Conservation (phyloP, 1,140 invertebrate species). For the Halictus rubicundus region DNA sequence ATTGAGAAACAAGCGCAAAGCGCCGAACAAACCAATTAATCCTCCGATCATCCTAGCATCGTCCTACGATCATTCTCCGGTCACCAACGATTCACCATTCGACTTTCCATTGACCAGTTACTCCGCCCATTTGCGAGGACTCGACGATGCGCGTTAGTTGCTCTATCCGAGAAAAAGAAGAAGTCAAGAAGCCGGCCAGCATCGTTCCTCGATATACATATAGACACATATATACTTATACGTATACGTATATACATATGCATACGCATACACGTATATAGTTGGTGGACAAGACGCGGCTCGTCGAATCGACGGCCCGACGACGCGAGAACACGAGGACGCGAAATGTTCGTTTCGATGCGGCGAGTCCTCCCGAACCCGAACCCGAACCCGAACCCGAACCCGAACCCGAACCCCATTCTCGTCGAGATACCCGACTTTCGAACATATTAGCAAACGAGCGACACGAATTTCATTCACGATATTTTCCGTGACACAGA, state of each 20-base stretch:
- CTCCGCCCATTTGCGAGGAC: constrained; percentile 72
- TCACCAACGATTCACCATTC: constrained; percentile 39
- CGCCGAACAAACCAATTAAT: constrained; percentile 73
- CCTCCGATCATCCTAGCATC: neutral
- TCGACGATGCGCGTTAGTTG: constrained; percentile 61
- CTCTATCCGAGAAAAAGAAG: constrained; percentile 44
- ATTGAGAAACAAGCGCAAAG: constrained; percentile 78
- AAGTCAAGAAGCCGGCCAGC: constrained; percentile 30
- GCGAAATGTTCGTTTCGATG: too few species aligned
- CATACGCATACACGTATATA: too few species aligned
- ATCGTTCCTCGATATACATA: neutral
- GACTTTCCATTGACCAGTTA: constrained; percentile 69
- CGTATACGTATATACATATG: neutral
- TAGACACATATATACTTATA: neutral
- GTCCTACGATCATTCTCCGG: neutral
- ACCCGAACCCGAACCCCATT: too few species aligned
- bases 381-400: too few species aligned
- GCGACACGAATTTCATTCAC: too few species aligned
- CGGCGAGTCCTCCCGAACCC: too few species aligned
- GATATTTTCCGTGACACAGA: too few species aligned
- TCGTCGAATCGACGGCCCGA: too few species aligned
- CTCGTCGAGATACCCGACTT: too few species aligned
- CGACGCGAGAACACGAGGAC: too few species aligned
- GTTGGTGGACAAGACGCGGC: too few species aligned
- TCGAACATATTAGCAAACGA: too few species aligned